Conservation (phyloP, 2,113 vertebrate species). For the Odontesthes bonariensis region DNA sequence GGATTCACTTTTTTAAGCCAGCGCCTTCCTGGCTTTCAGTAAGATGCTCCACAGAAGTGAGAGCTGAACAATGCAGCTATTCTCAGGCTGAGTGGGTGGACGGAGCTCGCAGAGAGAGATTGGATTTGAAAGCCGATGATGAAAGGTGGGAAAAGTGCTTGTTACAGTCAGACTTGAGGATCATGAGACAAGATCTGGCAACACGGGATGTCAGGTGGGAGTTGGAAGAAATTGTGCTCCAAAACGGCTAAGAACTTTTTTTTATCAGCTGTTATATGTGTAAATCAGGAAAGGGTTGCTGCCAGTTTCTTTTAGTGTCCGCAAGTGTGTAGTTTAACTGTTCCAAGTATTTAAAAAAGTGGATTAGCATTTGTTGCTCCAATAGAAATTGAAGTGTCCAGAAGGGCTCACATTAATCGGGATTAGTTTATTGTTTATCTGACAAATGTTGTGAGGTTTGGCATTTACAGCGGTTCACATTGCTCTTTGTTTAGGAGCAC, state of each 20-base stretch:
- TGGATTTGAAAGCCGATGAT: slow-evolving; percentile 52
- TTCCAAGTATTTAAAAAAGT: slow-evolving; percentile 29
- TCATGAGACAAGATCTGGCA: slow-evolving; percentile 36
- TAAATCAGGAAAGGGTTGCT: slow-evolving; percentile 6
- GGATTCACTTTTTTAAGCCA: slow-evolving; percentile 24
- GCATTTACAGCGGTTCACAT: slow-evolving; percentile 31
- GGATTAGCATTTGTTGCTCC: neutral
- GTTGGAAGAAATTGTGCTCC: slow-evolving; percentile 11
- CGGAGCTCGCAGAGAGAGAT: slow-evolving; percentile 12
- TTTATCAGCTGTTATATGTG: neutral
- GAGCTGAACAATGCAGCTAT: slow-evolving; percentile 66
- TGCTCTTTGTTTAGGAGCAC: neutral
- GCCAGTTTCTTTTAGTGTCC: slow-evolving; percentile 8
- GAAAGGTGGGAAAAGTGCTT: slow-evolving; percentile 59
- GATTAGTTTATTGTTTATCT: slow-evolving; percentile 9
- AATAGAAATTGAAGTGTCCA: slow-evolving; percentile 18
- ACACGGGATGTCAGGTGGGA: slow-evolving; percentile 38
- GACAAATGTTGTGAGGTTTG: slow-evolving; percentile 35
- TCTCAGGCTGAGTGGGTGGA: slow-evolving; percentile 68
- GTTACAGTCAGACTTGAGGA: slow-evolving; percentile 57
- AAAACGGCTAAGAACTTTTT: slow-evolving; percentile 5
- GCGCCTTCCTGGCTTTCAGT: slow-evolving; percentile 30
- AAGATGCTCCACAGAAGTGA: slow-evolving; percentile 42
- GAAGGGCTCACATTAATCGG: neutral
- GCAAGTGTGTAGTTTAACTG: slow-evolving; percentile 1